Conservation (phyloP, 30 jellyfish, hydroid and myxozoan species). For the Hydra vulgaris region DNA sequence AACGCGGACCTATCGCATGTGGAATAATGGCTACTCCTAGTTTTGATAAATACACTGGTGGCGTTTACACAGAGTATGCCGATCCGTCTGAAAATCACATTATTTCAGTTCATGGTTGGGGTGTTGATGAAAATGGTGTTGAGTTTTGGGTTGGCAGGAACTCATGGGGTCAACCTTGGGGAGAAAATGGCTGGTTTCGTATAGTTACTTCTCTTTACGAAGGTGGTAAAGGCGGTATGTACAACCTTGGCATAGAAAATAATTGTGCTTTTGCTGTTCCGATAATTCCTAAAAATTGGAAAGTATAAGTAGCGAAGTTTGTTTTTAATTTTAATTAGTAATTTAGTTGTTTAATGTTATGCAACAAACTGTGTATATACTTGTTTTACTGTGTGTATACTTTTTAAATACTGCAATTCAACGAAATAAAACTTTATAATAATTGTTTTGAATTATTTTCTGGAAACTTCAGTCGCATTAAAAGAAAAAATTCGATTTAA, state of each 20-base stretch:
- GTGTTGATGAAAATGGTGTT: slow-evolving; percentile 68
- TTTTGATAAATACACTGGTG: slow-evolving; percentile 63
- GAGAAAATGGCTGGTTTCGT: slow-evolving; percentile 73
- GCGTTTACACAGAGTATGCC: slow-evolving; percentile 59
- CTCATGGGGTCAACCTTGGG: slow-evolving; percentile 97
- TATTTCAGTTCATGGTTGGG: slow-evolving; percentile 83
- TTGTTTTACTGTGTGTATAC: too few relatives aligned
- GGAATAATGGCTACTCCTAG: slow-evolving; percentile 63
- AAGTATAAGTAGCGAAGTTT: neutral
- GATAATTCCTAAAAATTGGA: slow-evolving; percentile 25
- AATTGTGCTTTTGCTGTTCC: slow-evolving; percentile 87
- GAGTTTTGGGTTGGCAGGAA: slow-evolving; percentile 84
- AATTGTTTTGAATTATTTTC: too few relatives aligned
- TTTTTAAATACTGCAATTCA: too few relatives aligned
- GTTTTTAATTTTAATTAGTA: too few relatives aligned
- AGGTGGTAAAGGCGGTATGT: slow-evolving; percentile 47
- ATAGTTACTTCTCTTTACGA: slow-evolving; percentile 64
- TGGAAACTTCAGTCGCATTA: too few relatives aligned
- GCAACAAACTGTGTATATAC: too few relatives aligned
- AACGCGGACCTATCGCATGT: slow-evolving; percentile 90
- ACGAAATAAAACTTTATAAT: too few relatives aligned
- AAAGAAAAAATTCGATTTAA: too few relatives aligned
- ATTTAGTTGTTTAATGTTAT: too few relatives aligned
- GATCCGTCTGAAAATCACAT: slow-evolving; percentile 38
- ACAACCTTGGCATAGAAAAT: slow-evolving; percentile 58